Base-by-base conservation (phyloP, 2,797 vertebrate species). In the Lepilemur septentrionalis region DNA sequence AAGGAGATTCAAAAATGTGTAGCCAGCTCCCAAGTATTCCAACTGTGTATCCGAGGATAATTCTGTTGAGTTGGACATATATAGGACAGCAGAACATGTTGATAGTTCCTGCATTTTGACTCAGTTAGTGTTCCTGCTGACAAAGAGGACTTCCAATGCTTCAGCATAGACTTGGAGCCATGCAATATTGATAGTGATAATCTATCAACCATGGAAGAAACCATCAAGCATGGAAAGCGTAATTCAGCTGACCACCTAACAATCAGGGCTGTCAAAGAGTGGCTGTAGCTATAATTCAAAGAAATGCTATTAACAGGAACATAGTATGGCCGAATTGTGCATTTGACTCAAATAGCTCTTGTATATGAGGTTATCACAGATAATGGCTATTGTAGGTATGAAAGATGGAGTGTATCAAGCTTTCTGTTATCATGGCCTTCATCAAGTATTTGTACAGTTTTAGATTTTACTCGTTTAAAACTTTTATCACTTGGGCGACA, bases 401-500 rank as follows among this genome's bases (percentile, higher is more conserved):
- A 90, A 88, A 55, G 32, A 28, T 52, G 22, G 57, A 55, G 87
- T 75, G 25, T 89, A 28, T 79, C 78, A 93, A 32, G 38, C 59
- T 82, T 84, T 83, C 18, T 76, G 4, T 38, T 86, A 95, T 41
- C n/a, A 50, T 70, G 17, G 17, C 32, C 46, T 57, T 96, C 22
- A 23, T 52, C 38, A 76, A 91, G n/a, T 57, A 50, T 61, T 69
- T 92, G 48, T 55, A n/a, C 8, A 57, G 43, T 65, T 92, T 96
- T 94, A 84, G 7, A 81, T 82, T 95, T 17, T 73, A 20, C 3
- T 70, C 41, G 91, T 89, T 94, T 61, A 59, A 90, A 91, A 85
- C 41, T 92, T 80, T n/a, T 73, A 52, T 78, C 17, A 81, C 50
- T 95, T 93, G 35, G n/a, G 14, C 32, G 73, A n/a, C n/a, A n/a